These are phyloP conservation scores for Plodia interpunctella DNA, from an alignment of 1,140 invertebrate species.

Conservation along the genomic window DNA sequence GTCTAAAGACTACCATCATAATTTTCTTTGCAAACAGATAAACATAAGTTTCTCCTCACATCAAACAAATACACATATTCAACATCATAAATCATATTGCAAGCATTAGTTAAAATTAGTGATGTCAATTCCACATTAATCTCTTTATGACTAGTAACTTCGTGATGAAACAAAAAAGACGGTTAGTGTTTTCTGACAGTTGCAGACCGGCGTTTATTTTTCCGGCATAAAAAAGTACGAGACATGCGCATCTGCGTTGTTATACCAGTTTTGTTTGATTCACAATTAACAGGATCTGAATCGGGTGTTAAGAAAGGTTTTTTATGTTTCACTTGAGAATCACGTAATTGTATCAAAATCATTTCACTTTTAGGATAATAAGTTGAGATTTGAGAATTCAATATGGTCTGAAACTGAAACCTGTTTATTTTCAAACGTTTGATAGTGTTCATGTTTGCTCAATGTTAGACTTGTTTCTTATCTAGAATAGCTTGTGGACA, in stretches of 20 bases:
- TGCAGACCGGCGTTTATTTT: neutral
- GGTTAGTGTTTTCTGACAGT: neutral
- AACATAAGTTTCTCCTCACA: neutral
- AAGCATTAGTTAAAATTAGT: neutral
- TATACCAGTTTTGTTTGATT: neutral
- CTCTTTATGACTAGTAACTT: neutral
- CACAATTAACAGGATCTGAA: no score
- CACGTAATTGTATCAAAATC: no score
- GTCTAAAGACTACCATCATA: no score
- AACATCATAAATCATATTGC: neutral
- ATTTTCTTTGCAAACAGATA: neutral
- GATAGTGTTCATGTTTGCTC: conserved; percentile 8
- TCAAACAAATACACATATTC: neutral
- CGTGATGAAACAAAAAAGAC: neutral
- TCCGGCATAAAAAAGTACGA: neutral
- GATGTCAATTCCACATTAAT: neutral
- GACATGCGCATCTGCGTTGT: no score
- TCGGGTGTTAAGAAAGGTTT: no score
- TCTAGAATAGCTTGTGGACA: conserved; percentile 9
- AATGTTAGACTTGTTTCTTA: conserved; percentile 9
- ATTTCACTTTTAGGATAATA: no score
- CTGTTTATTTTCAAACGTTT: neutral
- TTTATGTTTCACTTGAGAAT: no score
- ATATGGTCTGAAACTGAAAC: neutral
- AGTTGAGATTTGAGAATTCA: neutral